phyloP scores from a whole-genome alignment of 2,888 invertebrate genomes.

The Xanthia icteritia region DNA sequence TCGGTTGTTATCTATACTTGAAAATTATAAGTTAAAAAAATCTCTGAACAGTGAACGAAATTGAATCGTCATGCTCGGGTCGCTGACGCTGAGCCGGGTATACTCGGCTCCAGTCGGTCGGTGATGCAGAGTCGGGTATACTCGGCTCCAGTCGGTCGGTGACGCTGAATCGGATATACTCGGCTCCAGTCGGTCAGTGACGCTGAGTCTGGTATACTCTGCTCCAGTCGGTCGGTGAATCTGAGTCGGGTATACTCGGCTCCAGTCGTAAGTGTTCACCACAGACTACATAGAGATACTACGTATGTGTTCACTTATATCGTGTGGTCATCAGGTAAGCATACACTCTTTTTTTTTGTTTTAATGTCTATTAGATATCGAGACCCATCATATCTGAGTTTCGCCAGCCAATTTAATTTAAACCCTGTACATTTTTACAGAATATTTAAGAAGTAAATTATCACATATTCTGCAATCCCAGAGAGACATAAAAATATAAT shows the following conservation, averaged over 20 bases:
- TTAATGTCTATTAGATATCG: not conserved
- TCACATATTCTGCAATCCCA: constrained; percentile 58
- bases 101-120: not conserved
- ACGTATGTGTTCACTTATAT: too few species aligned
- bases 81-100: not conserved
- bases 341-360: too few species aligned
- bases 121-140: too few species aligned
- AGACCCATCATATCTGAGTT: not conserved
- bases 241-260: too few species aligned
- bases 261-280: too few species aligned
- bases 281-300: too few species aligned
- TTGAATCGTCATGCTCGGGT: not conserved
- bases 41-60: too few species aligned
- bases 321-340: too few species aligned
- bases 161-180: not conserved
- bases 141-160: too few species aligned
- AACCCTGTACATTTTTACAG: constrained; percentile 10
- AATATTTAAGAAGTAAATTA: constrained; percentile 50
- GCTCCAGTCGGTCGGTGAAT: not conserved
- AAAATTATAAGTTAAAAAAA: not conserved
- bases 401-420: not conserved
- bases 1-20: not conserved
- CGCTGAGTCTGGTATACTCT: not conserved
- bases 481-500: constrained; percentile 48
- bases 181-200: not conserved